Percentiles rank a stretch among this genome's conserved stretches.
phyloP scores from a whole-genome alignment of 2,888 invertebrate genomes.

The Resseliella maxima region DNA sequence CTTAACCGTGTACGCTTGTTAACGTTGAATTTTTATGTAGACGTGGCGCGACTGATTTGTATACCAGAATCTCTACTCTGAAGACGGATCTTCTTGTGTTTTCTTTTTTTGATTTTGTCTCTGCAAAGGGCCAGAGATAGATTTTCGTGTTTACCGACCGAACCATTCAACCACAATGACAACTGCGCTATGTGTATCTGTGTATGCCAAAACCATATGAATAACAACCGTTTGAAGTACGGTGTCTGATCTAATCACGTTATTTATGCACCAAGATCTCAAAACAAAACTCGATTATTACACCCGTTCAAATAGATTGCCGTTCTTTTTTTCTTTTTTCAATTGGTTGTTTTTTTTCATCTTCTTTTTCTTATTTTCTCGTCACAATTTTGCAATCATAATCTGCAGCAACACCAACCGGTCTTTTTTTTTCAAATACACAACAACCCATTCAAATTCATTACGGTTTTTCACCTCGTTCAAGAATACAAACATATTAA shows the following conservation, averaged over 20 bases:
- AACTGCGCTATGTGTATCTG: too few relatives aligned
- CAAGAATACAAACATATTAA: constrained; percentile 2
- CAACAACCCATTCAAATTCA: background rate
- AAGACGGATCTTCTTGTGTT: too few relatives aligned
- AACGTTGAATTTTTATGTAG: background rate
- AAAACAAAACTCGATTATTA: constrained; percentile 24
- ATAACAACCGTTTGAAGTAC: constrained; percentile 52
- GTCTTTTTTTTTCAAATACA: constrained; percentile 3
- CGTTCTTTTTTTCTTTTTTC: too few relatives aligned
- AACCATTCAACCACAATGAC: background rate
- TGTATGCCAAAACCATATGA: background rate
- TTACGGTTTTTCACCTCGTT: background rate
- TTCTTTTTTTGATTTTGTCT: background rate
- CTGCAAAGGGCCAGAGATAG: too few relatives aligned
- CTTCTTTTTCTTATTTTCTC: background rate
- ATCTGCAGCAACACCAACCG: background rate
- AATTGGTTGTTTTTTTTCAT: background rate
- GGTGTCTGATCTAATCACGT: constrained; percentile 34
- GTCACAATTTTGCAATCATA: background rate
- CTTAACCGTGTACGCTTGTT: background rate
- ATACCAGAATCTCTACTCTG: background rate
- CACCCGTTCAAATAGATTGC: background rate
- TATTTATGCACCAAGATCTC: constrained; percentile 46
- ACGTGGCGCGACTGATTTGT: constrained; percentile 1
- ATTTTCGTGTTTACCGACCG: too few relatives aligned